phyloP scores from a whole-genome alignment of 2,888 invertebrate species.

The Ennomos fuscantarius region DNA sequence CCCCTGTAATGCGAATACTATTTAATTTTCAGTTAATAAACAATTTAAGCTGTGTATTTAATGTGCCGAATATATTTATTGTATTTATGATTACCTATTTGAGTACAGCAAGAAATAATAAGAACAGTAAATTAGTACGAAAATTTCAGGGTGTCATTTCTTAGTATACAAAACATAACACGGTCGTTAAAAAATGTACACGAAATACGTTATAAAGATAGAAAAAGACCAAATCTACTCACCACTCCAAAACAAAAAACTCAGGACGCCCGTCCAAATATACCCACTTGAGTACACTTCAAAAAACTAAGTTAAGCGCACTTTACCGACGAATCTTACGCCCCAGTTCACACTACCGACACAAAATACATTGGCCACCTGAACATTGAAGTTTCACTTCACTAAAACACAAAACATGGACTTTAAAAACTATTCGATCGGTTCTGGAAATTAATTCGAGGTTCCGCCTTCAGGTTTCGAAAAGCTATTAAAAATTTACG shows the following conservation, averaged over 20 bases:
- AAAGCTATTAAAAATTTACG: slow-evolving; percentile 76
- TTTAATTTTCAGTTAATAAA: too few species aligned
- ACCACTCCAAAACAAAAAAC: slow-evolving; percentile 68
- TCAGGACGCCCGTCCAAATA: slow-evolving; percentile 68
- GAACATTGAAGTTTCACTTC: slow-evolving; percentile 44
- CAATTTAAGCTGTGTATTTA: too few species aligned
- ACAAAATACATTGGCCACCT: slow-evolving; percentile 27
- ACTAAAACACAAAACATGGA: slow-evolving; percentile 47
- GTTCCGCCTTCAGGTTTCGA: slow-evolving; percentile 53
- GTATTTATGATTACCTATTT: too few species aligned
- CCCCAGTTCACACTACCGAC: slow-evolving; percentile 32
- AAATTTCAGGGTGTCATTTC: too few species aligned
- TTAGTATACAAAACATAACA: too few species aligned
- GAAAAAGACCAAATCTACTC: slow-evolving; percentile 42
- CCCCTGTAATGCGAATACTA: too few species aligned
- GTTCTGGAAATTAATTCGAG: slow-evolving; percentile 48
- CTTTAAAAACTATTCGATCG: slow-evolving; percentile 43
- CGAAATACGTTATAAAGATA: slow-evolving; percentile 2
- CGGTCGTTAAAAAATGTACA: too few species aligned
- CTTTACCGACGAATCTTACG: slow-evolving; percentile 43
- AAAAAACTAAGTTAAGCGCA: slow-evolving; percentile 69
- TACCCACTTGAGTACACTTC: slow-evolving; percentile 67
- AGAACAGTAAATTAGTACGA: too few species aligned
- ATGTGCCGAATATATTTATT: too few species aligned
- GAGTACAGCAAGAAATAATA: too few species aligned